Evolutionary conservation across 2,113 vertebrate genomes (phyloP), one percentile per base, ranked within the genome.

Genomic region (Colossoma macropomum): DNA sequence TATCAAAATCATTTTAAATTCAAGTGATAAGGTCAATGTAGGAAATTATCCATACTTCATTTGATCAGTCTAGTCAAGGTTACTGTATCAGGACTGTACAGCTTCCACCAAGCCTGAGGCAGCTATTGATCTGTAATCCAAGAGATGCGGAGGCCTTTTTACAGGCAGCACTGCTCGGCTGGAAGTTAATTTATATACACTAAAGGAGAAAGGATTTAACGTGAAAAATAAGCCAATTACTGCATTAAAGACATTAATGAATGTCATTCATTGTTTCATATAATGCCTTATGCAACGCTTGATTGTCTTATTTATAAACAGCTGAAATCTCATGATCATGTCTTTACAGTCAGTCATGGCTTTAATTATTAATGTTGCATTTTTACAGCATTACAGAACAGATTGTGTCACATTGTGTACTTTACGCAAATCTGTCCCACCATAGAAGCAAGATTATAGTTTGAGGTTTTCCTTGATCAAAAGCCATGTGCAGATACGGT

Each of bases 41-140:
- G 28, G 17, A 68, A 32, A 68, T 1, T 17, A 27, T 34, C 23
- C 25, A 25, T 81, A 16, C 4, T 34, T 32, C 3, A 50, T 81
- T 73, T 62, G 8, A n/a, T 23, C 38, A 28, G 32, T 73, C 27
- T 72, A 41, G 28, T 72, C 68, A 69, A 71, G 81, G 66, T 77
- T 71, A 83, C 54, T 77, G 34, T 70, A 50, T 25, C 38, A 34
- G 54, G 52, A 71, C 23, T 50, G 34, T 38, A 75, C 48, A 28
- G 62, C 32, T 60, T 59, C 30, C 11, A 41, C 16, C 38, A 38
- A 60, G 32, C n/a, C 34, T 69, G 62, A 68, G 52, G 68, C 62
- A 75, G 28, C 54, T 83, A 83, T 83, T 83, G 81, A 83, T 83
- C 54, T 77, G 81, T 77, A 83, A 83, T 71, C 75, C 23, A 23